Evolutionary conservation across 2,888 invertebrate species (phyloP).

Genomic region (Cheiracanthium punctorium): DNA sequence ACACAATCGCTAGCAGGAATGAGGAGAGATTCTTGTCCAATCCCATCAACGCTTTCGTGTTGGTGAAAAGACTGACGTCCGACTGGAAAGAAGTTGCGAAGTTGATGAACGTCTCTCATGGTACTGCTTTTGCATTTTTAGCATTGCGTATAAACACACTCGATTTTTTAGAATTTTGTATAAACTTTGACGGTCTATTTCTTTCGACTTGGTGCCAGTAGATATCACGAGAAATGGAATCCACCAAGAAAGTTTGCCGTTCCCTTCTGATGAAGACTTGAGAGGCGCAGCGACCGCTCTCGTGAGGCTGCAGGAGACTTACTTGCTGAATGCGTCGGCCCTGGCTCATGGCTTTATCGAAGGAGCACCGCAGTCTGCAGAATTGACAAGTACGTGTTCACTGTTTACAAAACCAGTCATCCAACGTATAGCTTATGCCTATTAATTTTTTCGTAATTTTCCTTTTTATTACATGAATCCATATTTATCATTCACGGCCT

Average conservation of each 20-base stretch:
- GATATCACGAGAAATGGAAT: slow-evolving; percentile 75
- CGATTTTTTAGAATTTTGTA: slow-evolving; percentile 75
- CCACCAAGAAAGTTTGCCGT: slow-evolving; percentile 82
- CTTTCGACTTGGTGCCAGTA: no score
- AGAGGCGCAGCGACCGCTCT: slow-evolving; percentile 96
- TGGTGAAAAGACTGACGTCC: slow-evolving; percentile 93
- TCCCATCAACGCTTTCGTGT: slow-evolving; percentile 94
- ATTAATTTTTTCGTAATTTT: slow-evolving; percentile 12
- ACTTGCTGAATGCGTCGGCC: slow-evolving; percentile 89
- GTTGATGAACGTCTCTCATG: slow-evolving; percentile 82
- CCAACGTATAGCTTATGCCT: no score
- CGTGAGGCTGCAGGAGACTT: slow-evolving; percentile 94
- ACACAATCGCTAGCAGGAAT: slow-evolving; percentile 85
- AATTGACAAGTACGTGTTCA: slow-evolving; percentile 77
- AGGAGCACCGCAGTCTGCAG: slow-evolving; percentile 85
- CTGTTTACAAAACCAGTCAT: no score
- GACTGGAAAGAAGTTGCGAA: slow-evolving; percentile 86
- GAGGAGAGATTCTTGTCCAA: slow-evolving; percentile 89
- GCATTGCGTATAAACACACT: slow-evolving; percentile 87
- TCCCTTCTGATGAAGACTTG: slow-evolving; percentile 94
- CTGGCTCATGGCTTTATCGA: slow-evolving; percentile 91
- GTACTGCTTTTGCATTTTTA: slow-evolving; percentile 73
- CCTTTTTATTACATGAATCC: no score
- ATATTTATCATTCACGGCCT: no score
- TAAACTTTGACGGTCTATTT: neutral